Conservation (phyloP, 64 coral and sea anemone species). For the Montipora cactus region DNA sequence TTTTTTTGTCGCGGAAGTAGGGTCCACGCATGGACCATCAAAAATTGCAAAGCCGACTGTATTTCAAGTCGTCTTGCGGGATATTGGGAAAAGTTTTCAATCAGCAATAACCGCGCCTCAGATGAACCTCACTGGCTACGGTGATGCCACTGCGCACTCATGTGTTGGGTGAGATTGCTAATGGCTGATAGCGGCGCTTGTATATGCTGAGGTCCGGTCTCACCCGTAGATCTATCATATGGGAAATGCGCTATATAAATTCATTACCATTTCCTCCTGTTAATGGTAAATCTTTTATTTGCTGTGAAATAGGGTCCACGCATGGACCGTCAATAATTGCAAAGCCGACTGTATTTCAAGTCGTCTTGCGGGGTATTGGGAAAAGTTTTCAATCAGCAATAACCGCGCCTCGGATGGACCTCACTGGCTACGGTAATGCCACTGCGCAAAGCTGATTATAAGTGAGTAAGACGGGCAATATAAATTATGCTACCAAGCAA, state of each 20-base stretch:
- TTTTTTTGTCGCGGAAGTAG: not conserved
- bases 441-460: conserved; percentile 82
- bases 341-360: conserved; percentile 94
- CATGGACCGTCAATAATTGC: conserved; percentile 89
- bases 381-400: conserved; percentile 99
- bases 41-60: conserved; percentile 98
- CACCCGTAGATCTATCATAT: too few relatives aligned
- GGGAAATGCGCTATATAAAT: too few relatives aligned
- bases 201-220: too few relatives aligned
- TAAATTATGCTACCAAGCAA: not conserved
- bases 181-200: too few relatives aligned
- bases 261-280: too few relatives aligned
- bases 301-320: conserved; percentile 25
- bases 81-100: conserved; percentile 99
- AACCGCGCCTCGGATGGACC: conserved; percentile 91
- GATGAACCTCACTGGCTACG: conserved; percentile 91
- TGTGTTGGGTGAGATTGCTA: too few relatives aligned
- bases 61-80: conserved; percentile 94
- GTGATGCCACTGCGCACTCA: conserved; percentile 90
- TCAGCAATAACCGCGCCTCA: conserved; percentile 97
- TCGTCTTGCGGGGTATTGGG: conserved; percentile 97
- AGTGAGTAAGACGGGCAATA: not conserved
- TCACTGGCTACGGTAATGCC: conserved; percentile 96
- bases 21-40: conserved; percentile 79
- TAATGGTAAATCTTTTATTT: too few relatives aligned